phyloP scores from a whole-genome alignment of 2,113 vertebrate species.

The Oxyruncus cristatus region DNA sequence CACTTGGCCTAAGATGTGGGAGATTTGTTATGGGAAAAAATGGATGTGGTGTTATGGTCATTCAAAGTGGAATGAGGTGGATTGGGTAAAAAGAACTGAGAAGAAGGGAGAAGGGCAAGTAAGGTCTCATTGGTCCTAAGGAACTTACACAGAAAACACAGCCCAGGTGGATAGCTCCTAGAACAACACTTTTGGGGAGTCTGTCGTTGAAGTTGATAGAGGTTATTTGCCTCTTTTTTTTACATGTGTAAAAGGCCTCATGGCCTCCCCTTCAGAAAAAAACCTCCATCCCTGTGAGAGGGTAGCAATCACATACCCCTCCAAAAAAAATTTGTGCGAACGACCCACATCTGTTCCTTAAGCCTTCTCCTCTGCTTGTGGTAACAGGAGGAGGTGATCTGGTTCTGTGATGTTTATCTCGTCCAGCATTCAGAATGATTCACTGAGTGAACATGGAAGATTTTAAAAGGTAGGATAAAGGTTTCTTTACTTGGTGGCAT shows the following conservation, averaged over 20 bases:
- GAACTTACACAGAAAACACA: background rate
- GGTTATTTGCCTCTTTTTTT: background rate
- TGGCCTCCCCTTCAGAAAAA: background rate
- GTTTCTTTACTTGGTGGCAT: background rate
- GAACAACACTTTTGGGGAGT: fast-evolving
- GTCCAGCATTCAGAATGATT: background rate
- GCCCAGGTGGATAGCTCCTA: background rate
- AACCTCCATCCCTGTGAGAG: background rate
- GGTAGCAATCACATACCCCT: background rate
- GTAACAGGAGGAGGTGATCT: background rate
- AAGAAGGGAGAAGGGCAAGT: background rate
- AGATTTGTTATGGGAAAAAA: background rate
- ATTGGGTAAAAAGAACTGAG: background rate
- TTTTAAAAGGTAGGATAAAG: background rate
- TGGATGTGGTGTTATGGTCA: background rate
- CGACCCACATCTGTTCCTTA: background rate
- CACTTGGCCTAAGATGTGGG: background rate
- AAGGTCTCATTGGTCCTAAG: background rate
- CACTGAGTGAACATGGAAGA: background rate
- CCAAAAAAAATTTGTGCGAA: background rate
- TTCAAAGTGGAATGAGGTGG: background rate
- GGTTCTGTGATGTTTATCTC: background rate
- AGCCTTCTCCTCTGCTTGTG: background rate
- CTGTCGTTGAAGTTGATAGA: background rate
- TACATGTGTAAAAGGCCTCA: background rate